Percentiles rank a stretch among this genome's conserved stretches.
These are phyloP conservation scores for Platichthys flesus DNA, from an alignment of 2,113 vertebrate species.

Conservation along the genomic window DNA sequence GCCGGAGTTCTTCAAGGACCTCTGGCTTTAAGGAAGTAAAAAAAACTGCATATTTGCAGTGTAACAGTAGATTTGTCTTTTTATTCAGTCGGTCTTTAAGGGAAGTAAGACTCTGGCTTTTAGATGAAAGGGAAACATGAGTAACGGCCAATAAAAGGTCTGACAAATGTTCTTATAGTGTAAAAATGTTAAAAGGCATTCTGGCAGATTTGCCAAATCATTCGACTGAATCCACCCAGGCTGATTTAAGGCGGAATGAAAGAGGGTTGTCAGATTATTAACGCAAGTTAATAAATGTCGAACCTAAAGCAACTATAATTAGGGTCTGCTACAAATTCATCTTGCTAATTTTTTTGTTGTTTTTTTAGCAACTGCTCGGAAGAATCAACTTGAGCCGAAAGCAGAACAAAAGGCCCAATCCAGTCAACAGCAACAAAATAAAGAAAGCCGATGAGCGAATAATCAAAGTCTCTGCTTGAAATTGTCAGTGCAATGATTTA, in stretches of 20 bases:
- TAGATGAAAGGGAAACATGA: conserved; percentile 20
- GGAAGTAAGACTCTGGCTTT: neutral
- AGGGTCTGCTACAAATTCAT: conserved; percentile 56
- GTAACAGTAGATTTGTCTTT: conserved; percentile 16
- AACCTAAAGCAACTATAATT: conserved; percentile 56
- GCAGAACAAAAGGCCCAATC: too few species aligned
- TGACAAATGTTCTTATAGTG: conserved; percentile 16
- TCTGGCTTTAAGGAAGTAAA: conserved; percentile 39
- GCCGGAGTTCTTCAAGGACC: conserved; percentile 50
- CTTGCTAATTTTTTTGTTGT: neutral
- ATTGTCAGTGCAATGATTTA: too few species aligned
- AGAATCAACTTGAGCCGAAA: too few species aligned
- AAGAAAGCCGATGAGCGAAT: too few species aligned
- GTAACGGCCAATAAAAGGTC: conserved; percentile 10
- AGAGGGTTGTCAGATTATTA: conserved; percentile 67
- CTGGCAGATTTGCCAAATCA: conserved; percentile 27
- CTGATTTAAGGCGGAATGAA: conserved; percentile 57
- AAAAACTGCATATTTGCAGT: conserved; percentile 44
- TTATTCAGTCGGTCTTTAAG: neutral
- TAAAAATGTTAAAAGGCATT: conserved; percentile 9
- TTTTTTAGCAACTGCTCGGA: too few species aligned
- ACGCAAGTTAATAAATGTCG: conserved; percentile 57
- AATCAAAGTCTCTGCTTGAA: too few species aligned
- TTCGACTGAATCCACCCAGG: conserved; percentile 21
- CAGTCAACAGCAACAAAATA: too few species aligned